Percentiles rank a stretch among this genome's conserved stretches.
These are phyloP conservation scores for Lepus oiostolus DNA, from an alignment of 2,797 vertebrate species.

Conservation along the genomic window DNA sequence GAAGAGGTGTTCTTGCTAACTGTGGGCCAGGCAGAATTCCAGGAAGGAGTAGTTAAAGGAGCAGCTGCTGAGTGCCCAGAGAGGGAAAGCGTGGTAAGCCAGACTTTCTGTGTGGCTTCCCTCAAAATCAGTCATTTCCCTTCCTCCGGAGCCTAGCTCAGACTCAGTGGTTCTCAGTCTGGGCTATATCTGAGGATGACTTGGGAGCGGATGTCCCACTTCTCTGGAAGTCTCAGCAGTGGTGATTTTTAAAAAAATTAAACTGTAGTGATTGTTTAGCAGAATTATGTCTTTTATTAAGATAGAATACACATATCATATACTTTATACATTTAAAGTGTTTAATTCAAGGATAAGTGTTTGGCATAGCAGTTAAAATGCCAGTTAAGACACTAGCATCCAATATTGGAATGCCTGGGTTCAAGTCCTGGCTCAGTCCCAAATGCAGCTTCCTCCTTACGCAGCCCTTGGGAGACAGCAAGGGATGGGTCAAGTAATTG, in stretches of 20 bases:
- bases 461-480: too few relatives aligned
- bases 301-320: not conserved
- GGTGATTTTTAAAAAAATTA: not conserved
- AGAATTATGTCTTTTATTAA: not conserved
- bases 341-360: too few relatives aligned
- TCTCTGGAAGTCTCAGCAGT: not conserved
- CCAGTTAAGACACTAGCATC: too few relatives aligned
- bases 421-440: too few relatives aligned
- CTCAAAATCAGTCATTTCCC: not conserved
- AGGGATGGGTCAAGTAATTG: too few relatives aligned
- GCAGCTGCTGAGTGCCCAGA: not conserved
- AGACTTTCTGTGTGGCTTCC: not conserved
- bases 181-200: not conserved
- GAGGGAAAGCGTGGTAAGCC: not conserved
- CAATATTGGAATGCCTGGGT: too few relatives aligned
- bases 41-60: not conserved
- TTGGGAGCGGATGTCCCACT: not conserved
- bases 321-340: not conserved
- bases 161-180: not conserved
- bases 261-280: too few relatives aligned
- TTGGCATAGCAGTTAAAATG: too few relatives aligned
- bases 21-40: not conserved
- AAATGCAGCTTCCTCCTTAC: too few relatives aligned
- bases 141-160: not conserved
- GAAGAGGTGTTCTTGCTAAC: not conserved